Base-by-base conservation (phyloP, 1,140 invertebrate genomes). In the Bradynema listronoti region DNA sequence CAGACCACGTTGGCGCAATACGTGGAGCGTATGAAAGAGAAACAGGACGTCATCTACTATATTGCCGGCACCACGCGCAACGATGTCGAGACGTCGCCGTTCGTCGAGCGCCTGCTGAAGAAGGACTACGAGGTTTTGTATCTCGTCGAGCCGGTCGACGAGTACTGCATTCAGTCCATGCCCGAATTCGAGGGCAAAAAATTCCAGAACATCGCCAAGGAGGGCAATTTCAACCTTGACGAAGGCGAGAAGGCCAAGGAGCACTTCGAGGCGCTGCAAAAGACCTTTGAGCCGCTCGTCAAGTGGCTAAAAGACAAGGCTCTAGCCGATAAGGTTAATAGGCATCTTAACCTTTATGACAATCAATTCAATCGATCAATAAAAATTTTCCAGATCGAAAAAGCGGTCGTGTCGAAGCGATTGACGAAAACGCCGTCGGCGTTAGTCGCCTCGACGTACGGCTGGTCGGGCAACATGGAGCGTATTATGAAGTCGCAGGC, bases 111-210 rank as follows among this genome's bases (percentile, higher is more conserved):
- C 53, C 82, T 98, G 7, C 80, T 93, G 64, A 88, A 88, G 78
- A 91, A 90, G 75, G 93, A 92, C 9, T 96, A 90, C 78, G 95
- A 98, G 83, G 91, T 98, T 43, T 79, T 99, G 11, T 98, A 89
- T 75, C 81, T 99, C 11, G 86, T 87, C 1, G 95, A 99, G 80
- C 90, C 95, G 52, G 90, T 99, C 34, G 95, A 99, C 81, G 94
- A 99, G 80, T 98, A 98, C 80, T 87, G 88, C 65, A 89, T 99
- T 56, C 91, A 92, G 42, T 86, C 58, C 6, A 62, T 52, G 51
- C 92, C 95, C n/a, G 93, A 98, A 80, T 99, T 92, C 80, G 93
- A 98, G 73, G 90, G 91, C 29, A 95, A 97, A 81, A 97, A 97
- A 43, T 77, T 99, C 87, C 92, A 97, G 81, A 99, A 99, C 78